Base-by-base conservation (phyloP, 2,113 vertebrate species). In the Malaclemys terrapin region DNA sequence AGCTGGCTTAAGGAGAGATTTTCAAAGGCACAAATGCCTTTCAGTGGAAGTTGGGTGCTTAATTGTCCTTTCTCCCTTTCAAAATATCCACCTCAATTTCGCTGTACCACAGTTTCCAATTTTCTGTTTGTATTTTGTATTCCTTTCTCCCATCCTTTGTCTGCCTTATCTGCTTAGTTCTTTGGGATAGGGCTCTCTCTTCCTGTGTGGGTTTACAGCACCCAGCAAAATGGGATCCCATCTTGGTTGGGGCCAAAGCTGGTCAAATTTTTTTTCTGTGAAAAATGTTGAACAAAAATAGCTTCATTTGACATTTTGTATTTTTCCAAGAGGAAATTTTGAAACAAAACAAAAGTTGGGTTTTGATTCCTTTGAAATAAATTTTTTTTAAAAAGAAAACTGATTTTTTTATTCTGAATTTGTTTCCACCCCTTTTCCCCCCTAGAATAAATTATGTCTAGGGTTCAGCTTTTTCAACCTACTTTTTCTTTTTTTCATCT, bases 181-280 rank as follows among this genome's bases (percentile, higher is more conserved):
- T 38, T 25, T 42, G 5, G 59, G 4, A 8, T 29, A 38, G 45
- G 0, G 1, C 47, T 54, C 42, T 3, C 52, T 81, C 47, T 54
- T 1, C 0, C 0, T 69, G 0, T 0, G 0, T 10, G 24, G 62
- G 10, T 11, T 7, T 47, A 10, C 8, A 80, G 54, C 25, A 29
- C 75, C 25, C 5, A 8, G 42, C 12, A 78, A 12, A 76, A 78
- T 8, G 25, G 42, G 42, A 12, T 27, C 38, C 17, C 78, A 87
- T 54, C 24, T 75, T 76, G 56, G 57, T 2, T 1, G 65, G n/a
- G 65, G 6, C 16, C 22, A n/a, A 75, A 10, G 8, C 4, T 25
- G 6, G 10, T 57, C 38, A 75, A 45, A 31, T 9, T 31, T 13
- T 29, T 31, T 31, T 65, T 65, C 31, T 35, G 14, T 69, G 35